Conservation (phyloP, 2,113 vertebrate species). For the Mobula birostris region DNA sequence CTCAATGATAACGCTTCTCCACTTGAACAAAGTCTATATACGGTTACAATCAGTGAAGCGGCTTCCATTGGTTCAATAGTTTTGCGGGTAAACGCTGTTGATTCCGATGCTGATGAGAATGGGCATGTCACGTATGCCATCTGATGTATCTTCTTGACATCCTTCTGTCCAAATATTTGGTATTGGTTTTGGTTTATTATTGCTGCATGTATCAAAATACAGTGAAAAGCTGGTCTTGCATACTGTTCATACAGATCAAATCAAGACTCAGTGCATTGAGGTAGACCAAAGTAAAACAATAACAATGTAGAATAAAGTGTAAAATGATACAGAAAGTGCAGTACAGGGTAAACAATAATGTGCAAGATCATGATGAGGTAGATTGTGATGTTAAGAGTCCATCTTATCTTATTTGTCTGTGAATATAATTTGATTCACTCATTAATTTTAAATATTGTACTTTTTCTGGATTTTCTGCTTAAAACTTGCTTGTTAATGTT, state of each 20-base stretch:
- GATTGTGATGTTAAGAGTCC: no score
- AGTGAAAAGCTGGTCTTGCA: no score
- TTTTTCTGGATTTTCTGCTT: neutral
- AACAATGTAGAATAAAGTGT: no score
- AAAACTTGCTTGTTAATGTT: neutral
- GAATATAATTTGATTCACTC: neutral
- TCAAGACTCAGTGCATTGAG: no score
- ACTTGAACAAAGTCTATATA: slow-evolving; percentile 50
- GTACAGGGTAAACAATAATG: no score
- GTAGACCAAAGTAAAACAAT: no score
- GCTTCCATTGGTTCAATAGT: slow-evolving; percentile 51
- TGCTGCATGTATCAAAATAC: no score
- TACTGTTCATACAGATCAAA: no score
- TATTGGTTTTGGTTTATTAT: no score
- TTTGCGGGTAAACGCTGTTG: slow-evolving; percentile 53
- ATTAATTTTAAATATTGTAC: neutral
- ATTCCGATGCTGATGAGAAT: slow-evolving; percentile 53
- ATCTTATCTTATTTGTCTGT: neutral
- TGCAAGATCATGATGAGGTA: no score
- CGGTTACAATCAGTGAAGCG: slow-evolving; percentile 55
- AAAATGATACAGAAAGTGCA: no score
- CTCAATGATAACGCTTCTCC: slow-evolving; percentile 59
- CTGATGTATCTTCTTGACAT: neutral
- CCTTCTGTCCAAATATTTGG: neutral
- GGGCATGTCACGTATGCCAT: slow-evolving; percentile 53